Percentiles rank a stretch among this genome's conserved stretches.
Evolutionary conservation across 1,140 invertebrate genomes (phyloP).

Genomic region (Platorchestia sp.): DNA sequence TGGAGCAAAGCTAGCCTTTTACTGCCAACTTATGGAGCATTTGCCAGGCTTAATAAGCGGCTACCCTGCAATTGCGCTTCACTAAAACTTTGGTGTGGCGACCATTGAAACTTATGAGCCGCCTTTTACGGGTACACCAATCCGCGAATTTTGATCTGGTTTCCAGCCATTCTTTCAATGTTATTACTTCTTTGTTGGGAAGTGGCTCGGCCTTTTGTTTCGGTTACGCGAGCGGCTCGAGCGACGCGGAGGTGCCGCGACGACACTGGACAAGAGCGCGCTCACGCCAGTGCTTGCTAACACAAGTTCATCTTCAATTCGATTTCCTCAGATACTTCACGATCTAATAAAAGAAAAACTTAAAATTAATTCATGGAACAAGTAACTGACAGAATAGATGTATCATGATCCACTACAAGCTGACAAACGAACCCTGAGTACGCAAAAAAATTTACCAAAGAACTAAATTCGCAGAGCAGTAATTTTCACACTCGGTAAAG

Average conservation of each 20-base stretch:
- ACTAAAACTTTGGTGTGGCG: conserved; percentile 51
- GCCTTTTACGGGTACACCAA: conserved; percentile 35
- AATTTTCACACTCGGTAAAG: too few species aligned
- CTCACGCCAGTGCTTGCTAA: neutral
- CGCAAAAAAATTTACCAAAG: too few species aligned
- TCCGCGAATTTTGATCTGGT: conserved; percentile 46
- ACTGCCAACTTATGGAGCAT: conserved; percentile 51
- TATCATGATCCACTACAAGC: too few species aligned
- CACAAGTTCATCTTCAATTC: neutral
- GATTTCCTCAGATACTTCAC: neutral
- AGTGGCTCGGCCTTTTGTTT: neutral
- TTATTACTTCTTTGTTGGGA: neutral
- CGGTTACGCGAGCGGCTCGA: neutral
- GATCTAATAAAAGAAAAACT: too few species aligned
- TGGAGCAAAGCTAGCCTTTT: conserved; percentile 43
- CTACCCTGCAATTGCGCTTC: conserved; percentile 9
- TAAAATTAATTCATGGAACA: too few species aligned
- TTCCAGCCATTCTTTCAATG: conserved; percentile 32
- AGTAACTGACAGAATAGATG: too few species aligned
- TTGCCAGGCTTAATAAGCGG: conserved; percentile 43
- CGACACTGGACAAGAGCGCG: neutral
- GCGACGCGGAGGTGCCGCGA: neutral
- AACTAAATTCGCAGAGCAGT: too few species aligned
- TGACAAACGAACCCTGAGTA: too few species aligned
- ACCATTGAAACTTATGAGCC: conserved; percentile 51